Conservation (phyloP, 2,113 vertebrate genomes). For the Dicrurus megarhynchus region DNA sequence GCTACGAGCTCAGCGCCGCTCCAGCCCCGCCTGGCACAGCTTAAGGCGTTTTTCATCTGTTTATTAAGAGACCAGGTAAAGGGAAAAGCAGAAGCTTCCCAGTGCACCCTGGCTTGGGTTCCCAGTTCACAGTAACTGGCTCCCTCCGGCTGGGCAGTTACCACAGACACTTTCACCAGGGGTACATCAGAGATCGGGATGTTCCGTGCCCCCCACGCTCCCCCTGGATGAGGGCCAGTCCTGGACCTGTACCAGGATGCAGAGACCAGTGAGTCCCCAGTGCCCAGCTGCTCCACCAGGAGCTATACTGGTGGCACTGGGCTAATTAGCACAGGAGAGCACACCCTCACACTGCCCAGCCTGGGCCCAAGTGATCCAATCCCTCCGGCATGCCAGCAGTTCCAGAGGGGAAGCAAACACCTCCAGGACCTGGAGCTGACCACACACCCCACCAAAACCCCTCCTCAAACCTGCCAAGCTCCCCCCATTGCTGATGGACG, state of each 20-base stretch:
- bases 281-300: not conserved
- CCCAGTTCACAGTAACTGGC: accelerated
- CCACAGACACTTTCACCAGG: accelerated
- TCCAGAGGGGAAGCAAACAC: not conserved
- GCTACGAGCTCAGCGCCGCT: not conserved
- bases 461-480: not conserved
- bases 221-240: accelerated
- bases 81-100: not conserved
- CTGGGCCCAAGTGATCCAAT: accelerated
- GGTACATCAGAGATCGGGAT: accelerated
- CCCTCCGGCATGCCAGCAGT: accelerated
- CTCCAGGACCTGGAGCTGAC: not conserved
- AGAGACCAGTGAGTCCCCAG: not conserved
- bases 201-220: not conserved
- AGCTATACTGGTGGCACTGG: not conserved
- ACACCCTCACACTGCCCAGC: not conserved
- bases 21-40: not conserved
- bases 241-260: accelerated
- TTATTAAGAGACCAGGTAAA: not conserved
- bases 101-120: not conserved
- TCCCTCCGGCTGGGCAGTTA: not conserved
- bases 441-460: not conserved
- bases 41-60: accelerated
- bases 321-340: not conserved
- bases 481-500: accelerated